Base-by-base conservation (phyloP, 1,140 invertebrate species). In the Chironomus striatipennis region DNA sequence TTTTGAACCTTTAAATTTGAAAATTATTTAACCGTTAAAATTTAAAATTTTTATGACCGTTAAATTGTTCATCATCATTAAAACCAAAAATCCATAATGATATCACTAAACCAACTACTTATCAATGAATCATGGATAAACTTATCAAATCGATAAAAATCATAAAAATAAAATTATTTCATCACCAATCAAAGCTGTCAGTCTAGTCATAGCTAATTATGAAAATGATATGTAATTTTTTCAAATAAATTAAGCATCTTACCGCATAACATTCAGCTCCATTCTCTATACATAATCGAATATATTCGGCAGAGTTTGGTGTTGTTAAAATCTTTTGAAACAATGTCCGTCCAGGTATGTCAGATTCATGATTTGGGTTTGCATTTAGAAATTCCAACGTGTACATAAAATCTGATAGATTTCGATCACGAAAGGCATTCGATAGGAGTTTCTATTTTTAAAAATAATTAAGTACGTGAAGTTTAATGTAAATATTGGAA, bases 191-290 rank as follows among this genome's bases (percentile, higher is more conserved):
- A 34, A n/a, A 34, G 24, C 24, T 34, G 1, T 1, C 24, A 2
- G 24, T 34, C 24, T 34, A 34, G 24, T 2, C 1, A 34, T 34
- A 2, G 24, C 24, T n/a, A 57, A 57, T 57, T 57, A 57, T 15
- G 47, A 57, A 34, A 34, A 34, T 57, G 47, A 57, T 10, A 18
- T 64, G 17, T 21, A 24, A 7, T 43, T 85, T 34, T 34, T 34
- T 34, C 5, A 2, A 34, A 34, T 2, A 34, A 34, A 34, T 34
- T 86, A 77, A 85, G n/a, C n/a, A 85, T 79, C 88, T 88, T 4
- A 88, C 80, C 78, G 80, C 85, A 78, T 91, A 91, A 0, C 88
- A 85, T 81, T 90, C 84, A 0, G 88, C 89, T 57, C 90, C 88
- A 76, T 88, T 82, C 74, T 86, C 83, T 0, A 93, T 78, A n/a